Evolutionary conservation across 53 echinoderm and acorn worm species (phyloP).

Genomic region (Astropecten irregularis): DNA sequence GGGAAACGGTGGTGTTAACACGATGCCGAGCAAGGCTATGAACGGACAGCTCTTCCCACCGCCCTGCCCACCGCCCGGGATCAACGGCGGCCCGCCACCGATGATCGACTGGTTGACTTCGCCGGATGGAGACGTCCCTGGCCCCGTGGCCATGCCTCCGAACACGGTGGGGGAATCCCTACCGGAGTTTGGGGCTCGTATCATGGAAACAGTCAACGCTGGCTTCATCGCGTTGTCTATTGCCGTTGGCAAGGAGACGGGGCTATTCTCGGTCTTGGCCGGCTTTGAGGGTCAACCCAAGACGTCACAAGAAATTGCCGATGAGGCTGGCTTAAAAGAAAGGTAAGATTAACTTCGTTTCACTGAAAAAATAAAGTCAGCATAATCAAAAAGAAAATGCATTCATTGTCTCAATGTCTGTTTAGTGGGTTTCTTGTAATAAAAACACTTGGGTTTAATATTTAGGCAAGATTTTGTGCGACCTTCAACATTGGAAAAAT

Average conservation of each 20-base stretch:
- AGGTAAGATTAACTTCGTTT: constrained; percentile 80
- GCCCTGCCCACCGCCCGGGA: constrained; percentile 25
- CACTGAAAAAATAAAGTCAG: no score
- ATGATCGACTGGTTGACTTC: constrained; percentile 45
- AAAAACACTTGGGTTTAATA: no score
- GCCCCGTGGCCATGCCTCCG: constrained; percentile 29
- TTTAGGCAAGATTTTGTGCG: no score
- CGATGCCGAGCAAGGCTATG: constrained; percentile 27
- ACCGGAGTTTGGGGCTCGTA: constrained; percentile 82
- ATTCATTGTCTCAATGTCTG: no score
- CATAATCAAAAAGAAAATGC: no score
- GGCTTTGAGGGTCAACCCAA: constrained; percentile 82
- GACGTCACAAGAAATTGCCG: constrained; percentile 93
- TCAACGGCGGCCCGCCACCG: constrained; percentile 42
- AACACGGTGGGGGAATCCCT: constrained; percentile 62
- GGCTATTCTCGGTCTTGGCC: constrained; percentile 76
- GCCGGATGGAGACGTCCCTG: constrained; percentile 17
- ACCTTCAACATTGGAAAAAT: no score
- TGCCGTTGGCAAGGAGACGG: constrained; percentile 87
- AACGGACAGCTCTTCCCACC: constrained; percentile 31
- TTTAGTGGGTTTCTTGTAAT: no score
- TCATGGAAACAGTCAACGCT: constrained; percentile 85
- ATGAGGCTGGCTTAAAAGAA: constrained; percentile 91
- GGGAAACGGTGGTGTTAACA: constrained; percentile 38
- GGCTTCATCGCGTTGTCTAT: constrained; percentile 83